phyloP scores from a whole-genome alignment of 2,797 vertebrate genomes.

The Cercopithecus diana region DNA sequence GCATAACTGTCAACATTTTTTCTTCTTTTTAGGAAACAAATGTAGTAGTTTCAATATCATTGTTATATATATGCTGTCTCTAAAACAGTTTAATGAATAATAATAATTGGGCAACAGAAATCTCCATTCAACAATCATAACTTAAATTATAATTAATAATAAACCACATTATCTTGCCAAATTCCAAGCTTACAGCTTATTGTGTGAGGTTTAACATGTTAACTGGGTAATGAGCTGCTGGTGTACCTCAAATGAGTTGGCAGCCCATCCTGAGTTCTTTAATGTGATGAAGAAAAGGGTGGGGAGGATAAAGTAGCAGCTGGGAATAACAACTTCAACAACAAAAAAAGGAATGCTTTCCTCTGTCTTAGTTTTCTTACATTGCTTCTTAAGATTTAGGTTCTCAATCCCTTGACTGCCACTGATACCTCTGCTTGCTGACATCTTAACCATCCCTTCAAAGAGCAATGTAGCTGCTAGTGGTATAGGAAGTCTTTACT shows the following conservation, averaged over 20 bases:
- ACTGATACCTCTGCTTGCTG: background rate
- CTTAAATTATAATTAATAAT: background rate
- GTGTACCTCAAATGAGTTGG: background rate
- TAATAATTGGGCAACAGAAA: background rate
- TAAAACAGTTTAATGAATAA: conserved; percentile 16
- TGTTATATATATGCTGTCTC: background rate
- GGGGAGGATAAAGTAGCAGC: background rate
- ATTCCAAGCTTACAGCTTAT: background rate
- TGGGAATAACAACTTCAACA: background rate
- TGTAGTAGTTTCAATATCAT: background rate
- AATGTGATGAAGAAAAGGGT: background rate
- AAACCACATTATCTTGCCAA: background rate
- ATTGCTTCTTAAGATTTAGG: background rate
- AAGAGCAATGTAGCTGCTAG: background rate
- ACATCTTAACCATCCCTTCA: background rate
- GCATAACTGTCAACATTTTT: background rate
- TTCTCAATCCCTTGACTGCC: background rate
- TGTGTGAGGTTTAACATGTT: conserved; percentile 20
- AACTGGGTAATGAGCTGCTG: background rate
- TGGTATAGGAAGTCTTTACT: background rate
- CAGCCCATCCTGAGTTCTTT: background rate
- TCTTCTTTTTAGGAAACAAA: background rate
- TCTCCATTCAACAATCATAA: conserved; percentile 16
- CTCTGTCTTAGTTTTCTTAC: background rate
- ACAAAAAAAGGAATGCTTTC: background rate